phyloP scores from a whole-genome alignment of 1,140 invertebrate species.

The Cheumatopsyche charites region DNA sequence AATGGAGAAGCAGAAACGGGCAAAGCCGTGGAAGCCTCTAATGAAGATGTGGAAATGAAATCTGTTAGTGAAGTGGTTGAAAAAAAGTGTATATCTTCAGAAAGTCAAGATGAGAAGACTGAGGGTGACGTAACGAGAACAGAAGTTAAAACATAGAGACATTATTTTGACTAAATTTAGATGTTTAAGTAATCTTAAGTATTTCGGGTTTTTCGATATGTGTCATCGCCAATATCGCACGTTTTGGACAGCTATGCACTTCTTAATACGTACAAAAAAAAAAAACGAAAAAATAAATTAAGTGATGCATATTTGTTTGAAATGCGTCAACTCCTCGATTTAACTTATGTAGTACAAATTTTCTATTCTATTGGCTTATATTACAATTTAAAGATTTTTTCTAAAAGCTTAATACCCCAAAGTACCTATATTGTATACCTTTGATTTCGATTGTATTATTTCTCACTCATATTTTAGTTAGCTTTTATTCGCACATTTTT shows the following conservation, averaged over 20 bases:
- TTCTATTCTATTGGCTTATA: too few species aligned
- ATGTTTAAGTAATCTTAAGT: slow-evolving; percentile 28
- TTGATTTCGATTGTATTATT: too few species aligned
- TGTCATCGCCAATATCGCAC: slow-evolving; percentile 29
- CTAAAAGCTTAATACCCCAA: too few species aligned
- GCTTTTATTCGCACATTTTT: too few species aligned
- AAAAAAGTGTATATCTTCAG: slow-evolving; percentile 28
- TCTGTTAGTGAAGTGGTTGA: slow-evolving; percentile 15
- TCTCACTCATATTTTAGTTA: too few species aligned
- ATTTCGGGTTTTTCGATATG: slow-evolving; percentile 29
- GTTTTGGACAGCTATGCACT: slow-evolving; percentile 34
- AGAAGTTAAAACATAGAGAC: slow-evolving; percentile 24
- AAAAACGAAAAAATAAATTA: not conserved
- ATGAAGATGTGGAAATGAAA: slow-evolving; percentile 10
- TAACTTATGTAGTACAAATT: too few species aligned
- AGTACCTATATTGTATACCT: too few species aligned
- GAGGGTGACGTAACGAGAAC: slow-evolving; percentile 23
- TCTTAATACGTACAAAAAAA: slow-evolving; percentile 1
- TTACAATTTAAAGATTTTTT: too few species aligned
- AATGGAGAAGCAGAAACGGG: slow-evolving; percentile 2
- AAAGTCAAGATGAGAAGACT: slow-evolving; percentile 22
- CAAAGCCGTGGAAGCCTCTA: not conserved
- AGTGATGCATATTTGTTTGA: slow-evolving; percentile 5
- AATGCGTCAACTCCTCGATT: too few species aligned
- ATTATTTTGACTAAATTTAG: slow-evolving; percentile 19